Base-by-base conservation (phyloP, 2,113 vertebrate genomes). In the Cricetomys ansorgei region DNA sequence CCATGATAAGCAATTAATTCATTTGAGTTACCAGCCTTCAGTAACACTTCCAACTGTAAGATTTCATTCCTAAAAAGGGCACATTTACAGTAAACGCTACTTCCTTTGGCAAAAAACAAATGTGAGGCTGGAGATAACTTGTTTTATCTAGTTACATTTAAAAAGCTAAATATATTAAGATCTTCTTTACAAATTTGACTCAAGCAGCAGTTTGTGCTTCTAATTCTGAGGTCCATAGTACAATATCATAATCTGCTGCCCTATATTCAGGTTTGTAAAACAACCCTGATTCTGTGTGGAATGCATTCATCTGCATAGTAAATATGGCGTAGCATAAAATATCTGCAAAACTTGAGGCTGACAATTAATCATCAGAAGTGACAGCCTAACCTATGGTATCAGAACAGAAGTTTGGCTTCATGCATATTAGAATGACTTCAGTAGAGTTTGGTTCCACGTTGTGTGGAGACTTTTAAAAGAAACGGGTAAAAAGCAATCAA, bases 71-170 rank as follows among this genome's bases (percentile, higher is more conserved):
- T 98, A 97, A 98, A 97, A 98, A 98, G 98, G 95, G 91, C 81
- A 92, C 96, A 94, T 97, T 98, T 98, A 98, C 92, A 97, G 94
- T 94, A 97, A 98, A 97, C 96, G 93, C 94, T 95, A 97, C 94
- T 97, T 98, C 96, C 98, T 97, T 96, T 97, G 98, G 98, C 97
- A 98, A 98, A 98, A 98, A 98, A 97, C 97, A 98, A 98, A 98
- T 97, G 96, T 97, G 96, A 97, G 96, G 65, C 94, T 93, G 96
- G 95, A 97, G 97, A 98, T 98, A 98, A 97, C 97, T 90, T 97
- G 72, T 95, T 98, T 98, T 97, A 97, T 98, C 64, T 89, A 89
- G 95, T 95, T 95, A 92, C 87, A 94, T 90, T 94, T 83, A 40
- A 73, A 92, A 94, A 88, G n/a, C 43, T 95, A 95, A 91, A 67